Conservation (phyloP, 2,888 invertebrate species). For the Hyposoter didymator region DNA sequence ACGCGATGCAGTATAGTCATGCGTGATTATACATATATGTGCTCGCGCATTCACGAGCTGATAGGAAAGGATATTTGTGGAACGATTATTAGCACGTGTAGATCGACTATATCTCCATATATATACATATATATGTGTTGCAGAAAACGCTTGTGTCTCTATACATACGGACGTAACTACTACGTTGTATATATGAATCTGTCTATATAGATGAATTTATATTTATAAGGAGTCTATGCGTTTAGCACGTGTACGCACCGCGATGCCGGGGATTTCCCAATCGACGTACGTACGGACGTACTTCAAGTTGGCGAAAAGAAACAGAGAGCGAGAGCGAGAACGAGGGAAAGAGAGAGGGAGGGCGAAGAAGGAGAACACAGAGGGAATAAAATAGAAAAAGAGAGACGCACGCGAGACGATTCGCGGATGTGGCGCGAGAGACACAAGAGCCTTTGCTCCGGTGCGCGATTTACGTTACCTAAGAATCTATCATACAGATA, state of each 20-base stretch:
- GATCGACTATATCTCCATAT: constrained; percentile 21
- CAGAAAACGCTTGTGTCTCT: not conserved
- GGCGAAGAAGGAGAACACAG: constrained; percentile 14
- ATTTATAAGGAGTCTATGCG: constrained; percentile 57
- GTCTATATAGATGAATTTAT: not conserved
- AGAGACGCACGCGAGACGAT: constrained; percentile 55
- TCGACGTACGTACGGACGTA: constrained; percentile 43
- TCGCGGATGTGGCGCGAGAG: constrained; percentile 58
- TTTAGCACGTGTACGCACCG: constrained; percentile 67
- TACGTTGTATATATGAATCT: not conserved
- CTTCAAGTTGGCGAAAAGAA: constrained; percentile 32
- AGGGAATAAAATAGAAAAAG: constrained; percentile 46
- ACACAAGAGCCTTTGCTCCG: constrained; percentile 45
- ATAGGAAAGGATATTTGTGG: constrained; percentile 63
- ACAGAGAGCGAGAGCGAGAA: constrained; percentile 11
- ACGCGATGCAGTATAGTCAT: constrained; percentile 48
- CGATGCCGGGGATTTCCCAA: constrained; percentile 48
- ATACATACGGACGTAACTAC: not conserved
- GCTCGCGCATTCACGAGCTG: constrained; percentile 47
- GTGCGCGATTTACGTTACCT: constrained; percentile 78
- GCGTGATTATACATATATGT: constrained; percentile 22
- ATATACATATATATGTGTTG: too few species aligned
- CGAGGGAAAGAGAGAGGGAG: constrained; percentile 30
- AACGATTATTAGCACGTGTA: constrained; percentile 52
- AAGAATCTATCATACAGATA: constrained; percentile 75